Base-by-base conservation (phyloP, 64 coral and sea anemone genomes). In the Stylophora pistillata region DNA sequence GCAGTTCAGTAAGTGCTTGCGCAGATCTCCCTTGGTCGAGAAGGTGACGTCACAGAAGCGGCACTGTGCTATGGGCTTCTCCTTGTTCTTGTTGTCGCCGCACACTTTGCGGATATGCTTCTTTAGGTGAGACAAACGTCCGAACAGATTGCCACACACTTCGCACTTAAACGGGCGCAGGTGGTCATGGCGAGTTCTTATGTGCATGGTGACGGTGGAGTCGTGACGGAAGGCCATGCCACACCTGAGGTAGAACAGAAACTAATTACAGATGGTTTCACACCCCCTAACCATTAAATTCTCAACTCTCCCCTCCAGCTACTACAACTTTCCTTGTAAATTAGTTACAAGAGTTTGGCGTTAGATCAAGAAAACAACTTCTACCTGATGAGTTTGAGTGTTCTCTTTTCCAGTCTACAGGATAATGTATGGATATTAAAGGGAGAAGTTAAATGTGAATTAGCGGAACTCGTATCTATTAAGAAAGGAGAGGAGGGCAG, bases 101-200 rank as follows among this genome's bases (percentile, higher is more conserved):
- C 97, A 99, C 25, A 99, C 97, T 89, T 99, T 99, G 41, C 93
- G 94, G 68, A 99, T 91, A 73, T 99, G 97, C 89, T 99, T 99
- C 79, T 92, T 90, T 0, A 99, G 83, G 58, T 99, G 97, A 9
- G 97, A 99, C 5, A 99, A 73, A 32, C 97, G 82, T 2, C 97
- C 97, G 60, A 99, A 99, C 0, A 94, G 95, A 73, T 93, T 95
- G 2, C 91, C 93, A n/a, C 97, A 99, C 74, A 95, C 94, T 0
- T 95, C 91, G 76, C 97, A 99, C 76, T 99, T 99, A 85, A 99
- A 99, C 15, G 97, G 97, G 27, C 97, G 87, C 57, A 95, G 77
- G 79, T 99, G 97, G 29, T 99, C 97, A 76, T 99, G 97, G 0
- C 97, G 90, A 21, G 97, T 99, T 30, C 97, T 94, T 27, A 99